phyloP scores from a whole-genome alignment of 1,140 invertebrate species.

The Drosophila neocordata region DNA sequence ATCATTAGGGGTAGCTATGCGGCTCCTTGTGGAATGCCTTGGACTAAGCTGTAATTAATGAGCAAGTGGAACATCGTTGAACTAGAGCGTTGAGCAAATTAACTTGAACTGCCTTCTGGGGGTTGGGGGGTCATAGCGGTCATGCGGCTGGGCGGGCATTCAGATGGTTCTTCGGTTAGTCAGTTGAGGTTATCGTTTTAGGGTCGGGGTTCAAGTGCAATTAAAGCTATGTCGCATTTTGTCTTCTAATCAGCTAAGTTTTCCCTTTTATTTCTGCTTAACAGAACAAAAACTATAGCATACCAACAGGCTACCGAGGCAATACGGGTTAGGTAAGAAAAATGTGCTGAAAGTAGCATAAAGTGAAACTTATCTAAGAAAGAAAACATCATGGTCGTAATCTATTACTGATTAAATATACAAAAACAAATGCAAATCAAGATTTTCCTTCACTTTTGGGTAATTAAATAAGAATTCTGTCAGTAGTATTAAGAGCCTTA shows the following conservation, averaged over 20 bases:
- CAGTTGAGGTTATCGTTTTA: conserved; percentile 16
- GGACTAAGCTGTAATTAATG: conserved; percentile 76
- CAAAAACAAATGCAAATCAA: too few species aligned
- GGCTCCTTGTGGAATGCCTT: conserved; percentile 29
- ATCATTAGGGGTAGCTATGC: conserved; percentile 48
- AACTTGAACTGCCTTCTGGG: conserved; percentile 59
- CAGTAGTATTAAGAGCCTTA: background rate
- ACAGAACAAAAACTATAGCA: conserved; percentile 13
- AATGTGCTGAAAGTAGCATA: background rate
- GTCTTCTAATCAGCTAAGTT: conserved; percentile 63
- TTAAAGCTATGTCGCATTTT: conserved; percentile 64
- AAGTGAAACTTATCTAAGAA: background rate
- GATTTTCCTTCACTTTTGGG: background rate
- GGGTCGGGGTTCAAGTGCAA: conserved; percentile 58
- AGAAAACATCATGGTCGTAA: background rate
- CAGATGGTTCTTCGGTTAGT: background rate
- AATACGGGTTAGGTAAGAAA: background rate
- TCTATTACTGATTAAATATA: too few species aligned
- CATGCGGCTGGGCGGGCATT: too few species aligned
- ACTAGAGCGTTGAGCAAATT: conserved; percentile 60
- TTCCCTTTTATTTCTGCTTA: conserved; percentile 9
- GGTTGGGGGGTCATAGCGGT: conserved; percentile 4
- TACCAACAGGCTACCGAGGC: background rate
- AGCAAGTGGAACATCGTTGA: conserved; percentile 69
- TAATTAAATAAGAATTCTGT: background rate